These are phyloP conservation scores for Cerastis leucographa DNA, from an alignment of 2,888 invertebrate species.

Conservation along the genomic window DNA sequence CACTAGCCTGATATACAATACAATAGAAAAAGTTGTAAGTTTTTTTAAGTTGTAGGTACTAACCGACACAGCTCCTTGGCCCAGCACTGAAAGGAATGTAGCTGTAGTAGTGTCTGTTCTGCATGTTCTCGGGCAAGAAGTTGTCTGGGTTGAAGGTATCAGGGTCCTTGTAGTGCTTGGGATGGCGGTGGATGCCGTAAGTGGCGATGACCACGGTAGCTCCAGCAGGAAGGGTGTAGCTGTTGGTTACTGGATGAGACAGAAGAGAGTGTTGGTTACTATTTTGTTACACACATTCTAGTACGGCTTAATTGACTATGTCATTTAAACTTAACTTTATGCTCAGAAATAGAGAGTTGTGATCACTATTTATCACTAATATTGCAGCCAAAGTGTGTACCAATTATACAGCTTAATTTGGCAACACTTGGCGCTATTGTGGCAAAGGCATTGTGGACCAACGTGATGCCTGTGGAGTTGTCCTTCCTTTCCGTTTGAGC, in stretches of 20 bases:
- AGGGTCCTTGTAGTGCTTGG: constrained; percentile 93
- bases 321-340: not conserved
- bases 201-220: constrained; percentile 92
- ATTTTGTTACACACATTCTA: not conserved
- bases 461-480: not conserved
- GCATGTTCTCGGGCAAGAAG: constrained; percentile 94
- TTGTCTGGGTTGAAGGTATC: constrained; percentile 94
- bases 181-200: constrained; percentile 92
- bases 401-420: not conserved
- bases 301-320: not conserved
- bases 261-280: not conserved
- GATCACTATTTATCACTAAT: not conserved
- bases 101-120: constrained; percentile 94
- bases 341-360: not conserved
- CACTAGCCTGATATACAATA: not conserved
- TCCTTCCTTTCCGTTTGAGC: not conserved
- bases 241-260: constrained; percentile 88
- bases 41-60: constrained; percentile 66
- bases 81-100: constrained; percentile 96
- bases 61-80: constrained; percentile 94
- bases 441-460: too few relatives aligned
- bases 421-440: not conserved
- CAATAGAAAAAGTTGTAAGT: not conserved
- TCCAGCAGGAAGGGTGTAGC: constrained; percentile 93
- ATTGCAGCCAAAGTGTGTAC: not conserved